These are phyloP conservation scores for Psilanteris sp. DNA, from an alignment of 1,140 invertebrate genomes.

Conservation along the genomic window DNA sequence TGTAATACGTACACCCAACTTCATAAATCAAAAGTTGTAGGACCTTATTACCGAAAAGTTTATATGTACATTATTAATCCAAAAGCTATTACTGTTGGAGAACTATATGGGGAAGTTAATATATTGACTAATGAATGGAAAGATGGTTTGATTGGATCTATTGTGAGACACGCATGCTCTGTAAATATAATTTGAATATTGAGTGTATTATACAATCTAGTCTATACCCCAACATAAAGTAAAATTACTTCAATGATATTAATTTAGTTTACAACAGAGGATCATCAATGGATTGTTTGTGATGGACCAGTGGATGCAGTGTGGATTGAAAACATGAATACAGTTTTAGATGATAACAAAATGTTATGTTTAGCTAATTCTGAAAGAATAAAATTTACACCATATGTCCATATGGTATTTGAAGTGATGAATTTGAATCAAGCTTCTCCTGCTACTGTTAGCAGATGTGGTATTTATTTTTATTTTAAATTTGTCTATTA, in stretches of 20 bases:
- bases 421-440: constrained; percentile 93
- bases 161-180: constrained; percentile 85
- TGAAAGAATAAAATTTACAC: constrained; percentile 93
- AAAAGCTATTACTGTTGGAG: constrained; percentile 92
- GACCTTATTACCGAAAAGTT: constrained; percentile 83
- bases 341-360: constrained; percentile 95
- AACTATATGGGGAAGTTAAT: constrained; percentile 94
- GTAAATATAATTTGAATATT: constrained; percentile 74
- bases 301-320: constrained; percentile 96
- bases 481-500: too few species aligned
- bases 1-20: constrained; percentile 84
- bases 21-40: constrained; percentile 80
- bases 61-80: constrained; percentile 90
- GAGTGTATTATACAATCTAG: too few species aligned
- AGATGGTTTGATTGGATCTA: constrained; percentile 89
- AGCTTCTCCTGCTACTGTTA: constrained; percentile 93
- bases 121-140: constrained; percentile 92
- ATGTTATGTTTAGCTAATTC: constrained; percentile 93
- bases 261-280: constrained; percentile 80
- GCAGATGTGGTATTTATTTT: constrained; percentile 78
- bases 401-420: constrained; percentile 91
- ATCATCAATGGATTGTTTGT: constrained; percentile 91
- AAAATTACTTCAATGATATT: too few species aligned
- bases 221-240: too few species aligned
- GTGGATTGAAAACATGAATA: constrained; percentile 98